These are phyloP conservation scores for Eilema sororculum DNA, from an alignment of 2,888 invertebrate species.

Conservation along the genomic window DNA sequence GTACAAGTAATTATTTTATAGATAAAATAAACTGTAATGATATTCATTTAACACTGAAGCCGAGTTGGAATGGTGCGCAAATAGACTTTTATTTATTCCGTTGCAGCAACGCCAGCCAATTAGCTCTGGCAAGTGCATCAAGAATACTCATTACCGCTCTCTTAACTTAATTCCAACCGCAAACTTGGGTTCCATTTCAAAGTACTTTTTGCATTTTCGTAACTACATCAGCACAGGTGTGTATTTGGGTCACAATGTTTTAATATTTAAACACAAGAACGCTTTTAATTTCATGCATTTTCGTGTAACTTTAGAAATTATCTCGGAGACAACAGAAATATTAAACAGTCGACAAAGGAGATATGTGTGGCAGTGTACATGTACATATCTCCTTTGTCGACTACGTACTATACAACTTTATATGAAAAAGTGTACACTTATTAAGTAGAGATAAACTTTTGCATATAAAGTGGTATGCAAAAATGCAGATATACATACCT, in stretches of 20 bases:
- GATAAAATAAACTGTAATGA: slow-evolving; percentile 28
- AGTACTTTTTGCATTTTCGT: slow-evolving; percentile 19
- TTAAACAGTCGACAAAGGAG: not conserved
- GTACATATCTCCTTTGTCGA: too few species aligned
- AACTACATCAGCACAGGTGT: not conserved
- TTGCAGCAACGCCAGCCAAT: slow-evolving; percentile 75
- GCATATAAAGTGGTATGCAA: too few species aligned
- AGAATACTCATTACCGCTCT: slow-evolving; percentile 72
- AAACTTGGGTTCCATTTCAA: slow-evolving; percentile 48
- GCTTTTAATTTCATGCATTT: slow-evolving; percentile 4
- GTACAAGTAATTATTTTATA: slow-evolving; percentile 21
- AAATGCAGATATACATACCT: too few species aligned
- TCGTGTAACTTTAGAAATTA: slow-evolving; percentile 13
- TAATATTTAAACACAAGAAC: not conserved
- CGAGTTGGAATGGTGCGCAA: slow-evolving; percentile 63
- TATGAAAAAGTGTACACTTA: too few species aligned
- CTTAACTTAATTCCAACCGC: slow-evolving; percentile 61
- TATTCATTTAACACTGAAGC: slow-evolving; percentile 57
- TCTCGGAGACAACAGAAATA: slow-evolving; percentile 3
- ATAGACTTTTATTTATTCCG: slow-evolving; percentile 79
- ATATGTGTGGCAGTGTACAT: too few species aligned
- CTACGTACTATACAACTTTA: too few species aligned
- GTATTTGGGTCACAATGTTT: not conserved
- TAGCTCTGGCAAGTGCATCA: slow-evolving; percentile 78
- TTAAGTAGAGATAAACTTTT: too few species aligned